Conservation (phyloP, 2,888 invertebrate genomes). For the Tupiocoris notatus region DNA sequence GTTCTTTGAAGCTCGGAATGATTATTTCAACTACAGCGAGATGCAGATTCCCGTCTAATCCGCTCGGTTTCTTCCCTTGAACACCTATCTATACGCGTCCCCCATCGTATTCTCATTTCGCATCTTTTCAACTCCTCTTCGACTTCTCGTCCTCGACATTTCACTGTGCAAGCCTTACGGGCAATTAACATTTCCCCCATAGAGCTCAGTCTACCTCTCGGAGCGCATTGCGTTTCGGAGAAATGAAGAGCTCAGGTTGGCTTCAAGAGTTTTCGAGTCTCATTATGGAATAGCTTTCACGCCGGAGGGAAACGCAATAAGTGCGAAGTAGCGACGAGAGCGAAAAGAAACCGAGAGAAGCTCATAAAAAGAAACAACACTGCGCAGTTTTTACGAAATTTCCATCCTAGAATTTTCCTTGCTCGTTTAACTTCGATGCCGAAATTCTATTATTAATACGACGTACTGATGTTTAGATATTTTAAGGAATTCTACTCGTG, state of each 20-base stretch:
- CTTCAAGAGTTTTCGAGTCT: constrained; percentile 18
- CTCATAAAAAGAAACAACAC: too few relatives aligned
- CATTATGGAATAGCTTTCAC: constrained; percentile 14
- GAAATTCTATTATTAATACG: too few relatives aligned
- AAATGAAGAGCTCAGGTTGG: constrained; percentile 23
- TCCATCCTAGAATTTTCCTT: too few relatives aligned
- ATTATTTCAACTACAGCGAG: too few relatives aligned
- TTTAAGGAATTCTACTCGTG: too few relatives aligned
- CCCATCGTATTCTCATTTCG: neutral
- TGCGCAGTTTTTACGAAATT: too few relatives aligned
- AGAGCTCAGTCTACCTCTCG: neutral
- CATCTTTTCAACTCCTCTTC: constrained; percentile 6
- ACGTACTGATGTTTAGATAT: too few relatives aligned
- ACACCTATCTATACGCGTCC: neutral
- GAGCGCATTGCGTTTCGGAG: neutral
- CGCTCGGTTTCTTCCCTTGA: neutral
- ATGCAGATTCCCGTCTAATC: neutral
- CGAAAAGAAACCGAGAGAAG: neutral
- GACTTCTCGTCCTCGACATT: neutral
- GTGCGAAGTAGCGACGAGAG: neutral
- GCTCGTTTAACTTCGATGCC: too few relatives aligned
- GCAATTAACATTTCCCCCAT: constrained; percentile 26
- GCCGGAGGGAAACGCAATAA: neutral
- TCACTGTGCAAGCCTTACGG: constrained; percentile 5
- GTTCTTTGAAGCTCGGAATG: too few relatives aligned